phyloP scores from a whole-genome alignment of 2,797 vertebrate species.

The Mionectes olivaceus region DNA sequence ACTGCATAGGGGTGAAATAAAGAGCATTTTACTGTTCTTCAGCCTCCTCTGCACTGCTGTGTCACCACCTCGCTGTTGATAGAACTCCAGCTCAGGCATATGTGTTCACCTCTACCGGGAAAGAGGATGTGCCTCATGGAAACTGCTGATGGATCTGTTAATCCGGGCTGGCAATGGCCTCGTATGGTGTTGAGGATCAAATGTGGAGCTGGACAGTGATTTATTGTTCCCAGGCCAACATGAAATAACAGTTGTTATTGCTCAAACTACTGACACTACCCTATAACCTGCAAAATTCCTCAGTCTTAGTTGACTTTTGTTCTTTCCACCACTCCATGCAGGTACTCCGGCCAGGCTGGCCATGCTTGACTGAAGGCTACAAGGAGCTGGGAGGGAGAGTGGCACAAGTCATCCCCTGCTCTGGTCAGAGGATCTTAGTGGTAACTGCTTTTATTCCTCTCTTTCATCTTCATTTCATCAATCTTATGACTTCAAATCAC shows the following conservation, averaged over 20 bases:
- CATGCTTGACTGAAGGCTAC: background rate
- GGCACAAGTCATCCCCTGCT: background rate
- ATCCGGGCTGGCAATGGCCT: background rate
- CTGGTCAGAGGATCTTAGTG: background rate
- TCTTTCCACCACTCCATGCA: background rate
- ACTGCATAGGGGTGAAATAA: background rate
- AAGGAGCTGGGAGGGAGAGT: background rate
- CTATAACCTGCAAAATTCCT: background rate
- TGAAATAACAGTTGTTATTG: background rate
- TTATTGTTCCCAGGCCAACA: background rate
- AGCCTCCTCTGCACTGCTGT: background rate
- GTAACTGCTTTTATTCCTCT: background rate
- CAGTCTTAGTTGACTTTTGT: background rate
- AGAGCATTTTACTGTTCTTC: background rate
- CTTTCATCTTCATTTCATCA: background rate
- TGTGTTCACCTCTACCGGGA: background rate
- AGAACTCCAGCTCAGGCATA: background rate
- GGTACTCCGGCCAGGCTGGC: background rate
- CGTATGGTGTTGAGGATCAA: background rate
- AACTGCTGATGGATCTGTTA: background rate
- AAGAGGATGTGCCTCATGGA: background rate
- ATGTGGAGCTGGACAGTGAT: background rate
- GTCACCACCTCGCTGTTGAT: background rate
- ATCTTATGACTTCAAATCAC: background rate
- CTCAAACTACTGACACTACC: background rate